A percentile compares a stretch with the other conserved stretches of the same genome.
These are phyloP conservation scores for Melanocharis versteri DNA, from an alignment of 2,113 vertebrate genomes.

Conservation along the genomic window DNA sequence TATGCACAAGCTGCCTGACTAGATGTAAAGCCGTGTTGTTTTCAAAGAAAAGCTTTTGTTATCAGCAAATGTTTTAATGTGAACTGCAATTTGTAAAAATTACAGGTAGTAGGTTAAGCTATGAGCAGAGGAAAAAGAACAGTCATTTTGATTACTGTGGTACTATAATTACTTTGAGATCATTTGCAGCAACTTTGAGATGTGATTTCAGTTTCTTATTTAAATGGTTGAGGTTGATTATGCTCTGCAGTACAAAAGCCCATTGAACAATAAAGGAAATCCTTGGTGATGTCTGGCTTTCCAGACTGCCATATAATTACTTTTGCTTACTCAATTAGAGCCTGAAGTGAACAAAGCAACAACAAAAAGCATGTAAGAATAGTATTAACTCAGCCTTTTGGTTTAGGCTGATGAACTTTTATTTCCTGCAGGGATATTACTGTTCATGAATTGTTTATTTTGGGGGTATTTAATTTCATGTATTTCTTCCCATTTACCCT, in stretches of 20 bases:
- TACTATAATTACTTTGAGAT: conserved; percentile 53
- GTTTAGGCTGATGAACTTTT: not conserved
- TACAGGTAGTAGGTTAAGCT: conserved; percentile 29
- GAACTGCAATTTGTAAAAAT: conserved; percentile 32
- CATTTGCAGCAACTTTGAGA: conserved; percentile 22
- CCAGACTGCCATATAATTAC: conserved; percentile 25
- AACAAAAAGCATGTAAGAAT: conserved; percentile 3
- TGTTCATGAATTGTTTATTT: not conserved
- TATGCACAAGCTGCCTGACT: conserved; percentile 61
- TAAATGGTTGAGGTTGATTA: conserved; percentile 28
- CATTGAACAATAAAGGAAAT: conserved; percentile 43
- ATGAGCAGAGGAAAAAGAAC: conserved; percentile 46
- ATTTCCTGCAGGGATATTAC: conserved; percentile 8
- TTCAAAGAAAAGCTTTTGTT: conserved; percentile 23
- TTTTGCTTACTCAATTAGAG: conserved; percentile 35
- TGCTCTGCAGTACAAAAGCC: conserved; percentile 19
- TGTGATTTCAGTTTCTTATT: conserved; percentile 45
- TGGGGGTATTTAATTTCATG: not conserved
- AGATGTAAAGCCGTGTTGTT: conserved; percentile 38
- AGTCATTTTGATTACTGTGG: conserved; percentile 56
- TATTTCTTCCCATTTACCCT: not conserved
- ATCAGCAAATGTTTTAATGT: conserved; percentile 21
- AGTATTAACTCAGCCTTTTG: conserved; percentile 28
- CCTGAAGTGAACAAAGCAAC: conserved; percentile 38
- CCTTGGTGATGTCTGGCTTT: conserved; percentile 30